Evolutionary conservation across 1,140 invertebrate species (phyloP).

Genomic region (Drosophila repleta): DNA sequence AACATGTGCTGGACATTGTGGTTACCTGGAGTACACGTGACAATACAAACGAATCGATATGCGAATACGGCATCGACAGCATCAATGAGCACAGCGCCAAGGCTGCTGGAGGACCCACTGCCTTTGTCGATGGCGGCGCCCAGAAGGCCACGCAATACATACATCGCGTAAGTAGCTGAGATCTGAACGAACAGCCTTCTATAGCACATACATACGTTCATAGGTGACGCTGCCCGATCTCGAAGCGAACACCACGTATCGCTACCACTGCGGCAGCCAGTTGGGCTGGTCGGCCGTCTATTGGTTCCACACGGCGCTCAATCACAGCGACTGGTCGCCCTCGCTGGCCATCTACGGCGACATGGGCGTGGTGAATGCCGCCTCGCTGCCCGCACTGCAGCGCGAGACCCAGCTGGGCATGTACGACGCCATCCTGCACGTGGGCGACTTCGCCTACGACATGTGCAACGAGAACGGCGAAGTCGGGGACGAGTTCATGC

Average conservation of each 20-base stretch:
- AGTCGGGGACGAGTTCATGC: constrained; percentile 96
- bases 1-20: constrained; percentile 89
- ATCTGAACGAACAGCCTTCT: not conserved
- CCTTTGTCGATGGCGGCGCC: constrained; percentile 91
- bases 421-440: constrained; percentile 95
- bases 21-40: constrained; percentile 95
- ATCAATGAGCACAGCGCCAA: constrained; percentile 78
- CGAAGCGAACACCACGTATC: constrained; percentile 87
- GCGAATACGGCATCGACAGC: constrained; percentile 91
- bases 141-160: constrained; percentile 90
- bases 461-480: constrained; percentile 92
- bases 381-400: constrained; percentile 92
- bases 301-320: constrained; percentile 89
- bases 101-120: constrained; percentile 84
- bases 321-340: constrained; percentile 89
- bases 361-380: constrained; percentile 95
- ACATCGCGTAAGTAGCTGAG: constrained; percentile 87
- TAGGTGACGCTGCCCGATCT: constrained; percentile 87
- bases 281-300: constrained; percentile 92
- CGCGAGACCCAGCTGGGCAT: constrained; percentile 91
- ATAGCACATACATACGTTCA: constrained; percentile 86
- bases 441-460: constrained; percentile 98
- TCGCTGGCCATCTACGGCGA: constrained; percentile 94
- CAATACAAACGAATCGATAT: constrained; percentile 89
- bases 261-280: constrained; percentile 93